Percentiles rank a stretch among this genome's conserved stretches.
These are phyloP conservation scores for Nephotettix cincticeps DNA, from an alignment of 1,140 invertebrate species.

Conservation along the genomic window DNA sequence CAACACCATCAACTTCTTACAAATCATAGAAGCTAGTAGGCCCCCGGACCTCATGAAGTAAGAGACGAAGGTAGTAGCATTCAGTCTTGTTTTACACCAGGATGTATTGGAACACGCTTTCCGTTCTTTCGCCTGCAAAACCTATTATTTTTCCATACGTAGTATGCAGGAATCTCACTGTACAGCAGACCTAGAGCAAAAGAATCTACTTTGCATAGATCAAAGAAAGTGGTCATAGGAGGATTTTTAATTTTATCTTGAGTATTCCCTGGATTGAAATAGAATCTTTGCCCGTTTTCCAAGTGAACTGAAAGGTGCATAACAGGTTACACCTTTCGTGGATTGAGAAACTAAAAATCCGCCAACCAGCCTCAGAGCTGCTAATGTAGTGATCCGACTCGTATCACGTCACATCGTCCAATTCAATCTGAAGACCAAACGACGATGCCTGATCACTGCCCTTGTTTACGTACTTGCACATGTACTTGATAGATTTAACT, in stretches of 20 bases:
- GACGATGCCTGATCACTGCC: constrained; percentile 47
- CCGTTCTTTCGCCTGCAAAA: not conserved
- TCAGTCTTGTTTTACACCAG: constrained; percentile 43
- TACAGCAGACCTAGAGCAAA: not conserved
- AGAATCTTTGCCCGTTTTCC: not conserved
- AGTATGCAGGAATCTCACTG: not conserved
- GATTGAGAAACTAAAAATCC: constrained; percentile 43
- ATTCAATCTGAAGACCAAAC: constrained; percentile 41
- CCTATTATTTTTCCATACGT: not conserved
- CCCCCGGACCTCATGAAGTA: constrained; percentile 48
- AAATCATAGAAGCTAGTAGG: constrained; percentile 47
- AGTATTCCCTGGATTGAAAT: constrained; percentile 7
- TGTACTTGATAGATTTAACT: constrained; percentile 44
- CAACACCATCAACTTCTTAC: constrained; percentile 45
- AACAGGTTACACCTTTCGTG: not conserved
- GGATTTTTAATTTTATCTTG: not conserved
- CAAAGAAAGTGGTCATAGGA: constrained; percentile 35
- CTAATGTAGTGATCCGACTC: constrained; percentile 47
- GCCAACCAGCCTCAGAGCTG: constrained; percentile 48
- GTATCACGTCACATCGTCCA: constrained; percentile 38
- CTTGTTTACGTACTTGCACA: constrained; percentile 51
- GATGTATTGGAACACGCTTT: constrained; percentile 25
- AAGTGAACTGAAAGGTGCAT: not conserved
- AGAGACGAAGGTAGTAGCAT: constrained; percentile 47
- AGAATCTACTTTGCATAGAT: not conserved